Evolutionary conservation across 2,888 invertebrate species (phyloP).

Genomic region (Cetonia aurata): DNA sequence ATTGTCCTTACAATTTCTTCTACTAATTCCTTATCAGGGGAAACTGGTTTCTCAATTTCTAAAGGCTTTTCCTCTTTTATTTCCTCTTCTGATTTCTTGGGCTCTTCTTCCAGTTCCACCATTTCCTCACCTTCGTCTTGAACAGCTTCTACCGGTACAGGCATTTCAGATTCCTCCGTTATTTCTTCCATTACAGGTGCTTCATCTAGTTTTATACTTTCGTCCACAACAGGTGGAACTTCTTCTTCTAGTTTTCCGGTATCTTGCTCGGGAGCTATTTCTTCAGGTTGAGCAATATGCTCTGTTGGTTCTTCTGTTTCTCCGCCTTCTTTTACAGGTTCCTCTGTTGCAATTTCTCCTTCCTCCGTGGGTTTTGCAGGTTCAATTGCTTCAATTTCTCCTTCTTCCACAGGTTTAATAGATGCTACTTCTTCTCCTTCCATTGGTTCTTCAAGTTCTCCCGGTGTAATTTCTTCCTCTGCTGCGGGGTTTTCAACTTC

Average conservation of each 20-base stretch:
- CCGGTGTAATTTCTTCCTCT: neutral
- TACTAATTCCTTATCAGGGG: neutral
- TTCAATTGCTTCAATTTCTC: neutral
- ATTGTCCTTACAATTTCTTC: slow-evolving; percentile 30
- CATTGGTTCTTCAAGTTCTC: no score
- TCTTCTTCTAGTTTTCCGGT: neutral
- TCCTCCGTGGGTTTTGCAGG: slow-evolving; percentile 4
- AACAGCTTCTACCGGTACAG: neutral
- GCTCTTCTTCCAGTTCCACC: neutral
- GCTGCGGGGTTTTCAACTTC: neutral
- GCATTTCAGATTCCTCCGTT: slow-evolving; percentile 2
- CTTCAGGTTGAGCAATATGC: neutral
- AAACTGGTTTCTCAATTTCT: neutral
- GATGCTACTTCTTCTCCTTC: neutral
- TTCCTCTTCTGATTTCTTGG: no score
- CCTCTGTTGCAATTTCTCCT: slow-evolving; percentile 10
- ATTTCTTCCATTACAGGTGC: neutral
- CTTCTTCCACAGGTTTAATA: neutral
- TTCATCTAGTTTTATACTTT: neutral
- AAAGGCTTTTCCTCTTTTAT: neutral
- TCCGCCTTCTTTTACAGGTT: neutral
- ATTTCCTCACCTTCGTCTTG: neutral
- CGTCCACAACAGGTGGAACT: neutral
- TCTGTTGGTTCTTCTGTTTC: slow-evolving; percentile 9
- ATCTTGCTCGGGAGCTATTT: neutral